Evolutionary conservation across 1,140 invertebrate genomes (phyloP).

Genomic region (Oryctes rhinoceros): DNA sequence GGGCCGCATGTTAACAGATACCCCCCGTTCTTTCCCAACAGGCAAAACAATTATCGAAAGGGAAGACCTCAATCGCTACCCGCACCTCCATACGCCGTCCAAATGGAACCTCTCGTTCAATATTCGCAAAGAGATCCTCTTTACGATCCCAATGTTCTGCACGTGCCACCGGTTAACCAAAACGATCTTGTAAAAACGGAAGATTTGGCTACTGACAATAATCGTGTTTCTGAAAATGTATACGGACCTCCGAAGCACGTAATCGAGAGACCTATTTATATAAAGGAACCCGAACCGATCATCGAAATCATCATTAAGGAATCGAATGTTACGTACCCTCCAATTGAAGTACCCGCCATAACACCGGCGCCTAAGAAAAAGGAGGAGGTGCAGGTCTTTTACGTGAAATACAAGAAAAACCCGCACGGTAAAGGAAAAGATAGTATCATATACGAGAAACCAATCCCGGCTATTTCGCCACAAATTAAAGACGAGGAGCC

Average conservation of each 20-base stretch:
- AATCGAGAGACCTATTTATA: conserved; percentile 68
- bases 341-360: conserved; percentile 63
- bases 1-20: conserved; percentile 50
- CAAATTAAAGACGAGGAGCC: conserved; percentile 69
- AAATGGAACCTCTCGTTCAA: conserved; percentile 81
- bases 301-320: conserved; percentile 92
- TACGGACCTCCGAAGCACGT: conserved; percentile 62
- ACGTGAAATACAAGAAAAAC: conserved; percentile 88
- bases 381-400: conserved; percentile 88
- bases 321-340: conserved; percentile 81
- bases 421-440: conserved; percentile 71
- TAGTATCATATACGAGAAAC: conserved; percentile 78
- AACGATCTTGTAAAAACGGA: conserved; percentile 64
- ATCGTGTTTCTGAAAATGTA: conserved; percentile 61
- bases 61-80: conserved; percentile 63
- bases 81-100: conserved; percentile 76
- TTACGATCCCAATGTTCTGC: conserved; percentile 68
- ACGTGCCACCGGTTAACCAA: conserved; percentile 64
- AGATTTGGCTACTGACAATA: conserved; percentile 62
- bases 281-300: conserved; percentile 84
- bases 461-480: conserved; percentile 76
- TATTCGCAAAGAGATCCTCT: conserved; percentile 81
- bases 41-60: conserved; percentile 60
- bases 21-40: conserved; percentile 55
- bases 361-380: conserved; percentile 71